A percentile compares a stretch with the other conserved stretches of the same genome.
These are phyloP conservation scores for Hiodon alosoides DNA, from an alignment of 2,113 vertebrate genomes.

Conservation along the genomic window DNA sequence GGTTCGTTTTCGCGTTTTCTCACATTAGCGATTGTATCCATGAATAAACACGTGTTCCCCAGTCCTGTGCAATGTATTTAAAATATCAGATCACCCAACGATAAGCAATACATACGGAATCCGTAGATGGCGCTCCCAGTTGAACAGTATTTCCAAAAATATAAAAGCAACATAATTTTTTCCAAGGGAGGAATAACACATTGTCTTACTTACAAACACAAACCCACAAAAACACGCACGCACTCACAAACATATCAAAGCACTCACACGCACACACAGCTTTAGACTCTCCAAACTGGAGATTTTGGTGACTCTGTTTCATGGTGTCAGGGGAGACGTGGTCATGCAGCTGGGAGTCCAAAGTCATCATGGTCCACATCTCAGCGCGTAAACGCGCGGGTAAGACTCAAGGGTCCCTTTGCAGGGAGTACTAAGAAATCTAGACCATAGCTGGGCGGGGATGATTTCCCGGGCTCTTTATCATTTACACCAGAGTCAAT, in stretches of 20 bases:
- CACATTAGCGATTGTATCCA: neutral
- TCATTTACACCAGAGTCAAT: neutral
- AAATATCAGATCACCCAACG: neutral
- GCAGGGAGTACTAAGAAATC: neutral
- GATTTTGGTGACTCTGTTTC: slow-evolving; percentile 10
- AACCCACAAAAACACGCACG: neutral
- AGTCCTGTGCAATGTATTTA: neutral
- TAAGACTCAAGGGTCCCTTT: neutral
- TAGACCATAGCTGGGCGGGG: slow-evolving; percentile 7
- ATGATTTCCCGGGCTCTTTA: neutral
- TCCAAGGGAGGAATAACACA: slow-evolving; percentile 3
- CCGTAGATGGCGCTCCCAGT: neutral
- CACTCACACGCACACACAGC: slow-evolving; percentile 1
- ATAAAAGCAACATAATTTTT: neutral
- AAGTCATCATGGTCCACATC: slow-evolving; percentile 3
- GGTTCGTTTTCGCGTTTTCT: neutral
- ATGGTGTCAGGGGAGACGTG: slow-evolving; percentile 5
- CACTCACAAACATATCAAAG: neutral
- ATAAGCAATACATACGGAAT: neutral
- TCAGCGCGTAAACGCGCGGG: neutral
- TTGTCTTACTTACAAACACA: neutral
- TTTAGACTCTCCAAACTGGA: slow-evolving; percentile 22
- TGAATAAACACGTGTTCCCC: neutral
- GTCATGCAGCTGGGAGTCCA: slow-evolving; percentile 23
- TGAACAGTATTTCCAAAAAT: slow-evolving; percentile 4